Evolutionary conservation across 2,797 vertebrate species (phyloP).

Genomic region (Buceros bicornis): DNA sequence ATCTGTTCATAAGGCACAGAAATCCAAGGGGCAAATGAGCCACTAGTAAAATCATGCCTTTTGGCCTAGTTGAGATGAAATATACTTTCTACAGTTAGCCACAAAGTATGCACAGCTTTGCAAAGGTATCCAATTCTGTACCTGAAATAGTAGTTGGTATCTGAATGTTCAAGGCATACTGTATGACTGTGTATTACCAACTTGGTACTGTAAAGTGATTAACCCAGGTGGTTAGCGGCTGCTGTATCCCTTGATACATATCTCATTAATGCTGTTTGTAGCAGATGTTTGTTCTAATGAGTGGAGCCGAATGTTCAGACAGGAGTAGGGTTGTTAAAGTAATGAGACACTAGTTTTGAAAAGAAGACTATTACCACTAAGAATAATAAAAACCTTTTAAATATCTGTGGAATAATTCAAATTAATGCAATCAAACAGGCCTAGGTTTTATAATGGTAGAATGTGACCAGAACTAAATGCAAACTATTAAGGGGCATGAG

Average conservation of each 20-base stretch:
- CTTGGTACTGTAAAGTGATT: constrained; percentile 61
- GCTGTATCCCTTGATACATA: constrained; percentile 60
- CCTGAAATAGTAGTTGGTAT: not conserved
- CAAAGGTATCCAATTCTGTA: not conserved
- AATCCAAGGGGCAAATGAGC: constrained; percentile 29
- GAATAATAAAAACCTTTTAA: constrained; percentile 66
- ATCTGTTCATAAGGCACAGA: constrained; percentile 30
- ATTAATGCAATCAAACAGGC: constrained; percentile 14
- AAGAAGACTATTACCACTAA: constrained; percentile 19
- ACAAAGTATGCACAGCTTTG: not conserved
- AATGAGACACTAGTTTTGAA: constrained; percentile 56
- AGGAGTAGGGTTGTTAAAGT: constrained; percentile 55
- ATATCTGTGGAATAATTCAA: constrained; percentile 64
- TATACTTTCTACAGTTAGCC: not conserved
- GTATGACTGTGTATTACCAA: not conserved
- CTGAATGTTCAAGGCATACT: not conserved
- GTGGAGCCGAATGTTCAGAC: constrained; percentile 72
- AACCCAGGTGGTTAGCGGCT: constrained; percentile 70
- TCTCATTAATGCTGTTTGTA: constrained; percentile 77
- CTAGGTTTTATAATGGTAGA: constrained; percentile 19
- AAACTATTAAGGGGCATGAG: not conserved
- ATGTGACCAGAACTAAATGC: constrained; percentile 49
- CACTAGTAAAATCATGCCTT: not conserved
- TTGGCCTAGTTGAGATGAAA: constrained; percentile 6
- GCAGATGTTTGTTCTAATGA: constrained; percentile 80